Evolutionary conservation across 2,888 invertebrate species (phyloP), one percentile per base, ranked within the genome.

Genomic region (Trichopoda pennipes): DNA sequence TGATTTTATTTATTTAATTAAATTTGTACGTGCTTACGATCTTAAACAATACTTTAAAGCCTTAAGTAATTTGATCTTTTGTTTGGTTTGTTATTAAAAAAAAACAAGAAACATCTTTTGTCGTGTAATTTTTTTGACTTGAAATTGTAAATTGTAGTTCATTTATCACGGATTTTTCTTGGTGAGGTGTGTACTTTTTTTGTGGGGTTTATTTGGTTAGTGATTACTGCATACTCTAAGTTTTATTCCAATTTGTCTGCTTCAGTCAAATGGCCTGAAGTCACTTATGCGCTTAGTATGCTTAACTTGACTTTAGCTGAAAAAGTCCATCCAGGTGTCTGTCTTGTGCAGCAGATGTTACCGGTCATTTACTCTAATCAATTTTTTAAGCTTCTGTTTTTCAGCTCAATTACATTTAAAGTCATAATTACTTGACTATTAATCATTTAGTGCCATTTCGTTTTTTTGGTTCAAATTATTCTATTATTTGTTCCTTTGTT

Each of bases 331-430:
- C 69, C 69, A 77, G 69, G 77, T 77, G 69, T 69, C 76, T 69
- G 76, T 35, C 32, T 38, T 47, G 42, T 63, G 66, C 49, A 53
- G 42, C 75, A 66, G 28, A 28, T 60, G 51, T 14, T n/a, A 42
- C 47, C n/a, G 35, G 28, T 23, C 58, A 68, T 23, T 42, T 12
- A 38, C 44, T 69, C 32, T 61, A 69, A 76, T 69, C 61, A 61
- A 60, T 76, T 38, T 69, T 76, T 76, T 35, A 68, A 73, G 79
- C 79, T 79, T 79, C 79, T 79, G 79, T 73, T 73, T 79, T 79
- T 68, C 53, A 82, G 82, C 74, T 82, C 82, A 79, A 82, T 82
- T 82, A 82, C 82, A 82, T 82, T 79, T 79, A 66, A 70, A 82
- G 70, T 72, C 82, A 75, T 82, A 82, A 82, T 82, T 82, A 68